Evolutionary conservation across 2,888 invertebrate genomes (phyloP), one percentile per base, ranked within the genome.

Genomic region (Trachelus stipa): DNA sequence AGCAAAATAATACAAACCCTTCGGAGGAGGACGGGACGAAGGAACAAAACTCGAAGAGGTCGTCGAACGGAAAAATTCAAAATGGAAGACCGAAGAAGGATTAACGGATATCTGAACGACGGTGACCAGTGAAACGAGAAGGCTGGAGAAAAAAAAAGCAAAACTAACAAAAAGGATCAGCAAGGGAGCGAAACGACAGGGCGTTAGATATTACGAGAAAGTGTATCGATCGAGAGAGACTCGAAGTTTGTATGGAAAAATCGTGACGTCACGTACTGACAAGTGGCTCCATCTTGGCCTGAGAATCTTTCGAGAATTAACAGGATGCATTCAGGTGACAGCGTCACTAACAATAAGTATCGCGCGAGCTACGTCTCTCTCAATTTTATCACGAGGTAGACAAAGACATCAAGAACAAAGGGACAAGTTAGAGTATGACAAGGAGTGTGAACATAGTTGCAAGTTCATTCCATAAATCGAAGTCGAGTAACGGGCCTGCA

Each of bases 41-140:
- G 34, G 69, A 40, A 37, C 74, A 34, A 77, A 23, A 71, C 31
- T n/a, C 69, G 40, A 76, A 76, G 40, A 82, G 81, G 75, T 15
- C 78, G 9, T 37, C 73, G 73, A 84, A 82, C 35, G 83, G 76
- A 4, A 78, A 73, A 68, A 69, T 80, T 40, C 80, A 76, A 9
- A 85, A 87, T 35, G 85, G 83, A 68, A 82, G 84, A 81, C 77
- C 76, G 73, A 79, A 74, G 73, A 77, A 73, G 34, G 76, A 76
- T 30, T 79, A 68, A 79, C 40, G 74, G 77, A 68, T 40, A 12
- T 34, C 6, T 9, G 23, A 23, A 56, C 6, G 23, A 56, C 23
- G 40, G 15, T 23, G 40, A 23, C 6, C 40, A 56, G 40, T 56
- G 40, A 56, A 56, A 56, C 40, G 40, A 23, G 40, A 56, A 56